Evolutionary conservation across 2,888 invertebrate genomes (phyloP).

Genomic region (Dorcus parallelipipedus): DNA sequence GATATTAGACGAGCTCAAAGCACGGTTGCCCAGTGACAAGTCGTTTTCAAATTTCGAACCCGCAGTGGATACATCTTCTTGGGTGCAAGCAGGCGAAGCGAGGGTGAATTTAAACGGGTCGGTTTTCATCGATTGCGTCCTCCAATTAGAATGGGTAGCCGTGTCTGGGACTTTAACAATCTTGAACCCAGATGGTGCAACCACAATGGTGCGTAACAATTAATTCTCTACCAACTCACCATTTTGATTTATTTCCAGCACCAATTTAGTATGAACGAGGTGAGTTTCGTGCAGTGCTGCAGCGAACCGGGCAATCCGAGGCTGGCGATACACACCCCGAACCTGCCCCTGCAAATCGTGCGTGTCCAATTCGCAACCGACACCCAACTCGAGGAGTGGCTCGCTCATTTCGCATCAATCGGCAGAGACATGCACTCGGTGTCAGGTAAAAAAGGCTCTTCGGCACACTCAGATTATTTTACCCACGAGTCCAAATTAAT

Average conservation of each 20-base stretch:
- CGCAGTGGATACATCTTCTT: constrained; percentile 81
- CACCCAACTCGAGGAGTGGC: constrained; percentile 86
- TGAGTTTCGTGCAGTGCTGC: constrained; percentile 71
- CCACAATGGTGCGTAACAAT: constrained; percentile 62
- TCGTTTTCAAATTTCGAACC: constrained; percentile 55
- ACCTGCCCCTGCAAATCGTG: constrained; percentile 59
- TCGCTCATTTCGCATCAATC: constrained; percentile 71
- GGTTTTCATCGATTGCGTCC: constrained; percentile 69
- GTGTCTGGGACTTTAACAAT: constrained; percentile 63
- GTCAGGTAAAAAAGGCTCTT: constrained; percentile 27
- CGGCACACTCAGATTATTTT: background rate
- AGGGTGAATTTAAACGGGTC: constrained; percentile 47
- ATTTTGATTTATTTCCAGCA: constrained; percentile 46
- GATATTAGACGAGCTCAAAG: constrained; percentile 67
- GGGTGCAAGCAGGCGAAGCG: constrained; percentile 81
- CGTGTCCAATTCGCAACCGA: constrained; percentile 78
- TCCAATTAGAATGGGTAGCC: constrained; percentile 81
- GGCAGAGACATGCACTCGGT: constrained; percentile 40
- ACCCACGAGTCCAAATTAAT: background rate
- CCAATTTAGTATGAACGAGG: constrained; percentile 71
- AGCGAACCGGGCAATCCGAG: constrained; percentile 79
- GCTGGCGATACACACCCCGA: constrained; percentile 70
- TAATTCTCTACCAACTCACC: background rate
- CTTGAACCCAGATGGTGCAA: constrained; percentile 73
- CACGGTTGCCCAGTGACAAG: constrained; percentile 47